These are phyloP conservation scores for Lithobius niger DNA, from an alignment of 1,140 invertebrate species.

Conservation along the genomic window DNA sequence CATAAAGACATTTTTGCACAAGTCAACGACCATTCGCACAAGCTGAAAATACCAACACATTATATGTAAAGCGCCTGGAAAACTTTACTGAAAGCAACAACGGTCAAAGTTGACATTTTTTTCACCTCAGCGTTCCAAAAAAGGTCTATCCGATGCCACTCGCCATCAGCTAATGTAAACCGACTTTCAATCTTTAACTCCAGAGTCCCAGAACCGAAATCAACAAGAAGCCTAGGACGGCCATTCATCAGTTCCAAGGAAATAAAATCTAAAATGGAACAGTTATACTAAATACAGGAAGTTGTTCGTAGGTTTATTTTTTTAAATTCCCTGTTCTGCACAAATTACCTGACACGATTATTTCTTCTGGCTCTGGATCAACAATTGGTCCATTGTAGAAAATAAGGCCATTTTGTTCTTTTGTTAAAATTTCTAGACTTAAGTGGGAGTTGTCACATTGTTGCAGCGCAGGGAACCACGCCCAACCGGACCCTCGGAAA, in stretches of 20 bases:
- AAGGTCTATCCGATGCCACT: constrained; percentile 91
- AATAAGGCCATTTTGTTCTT: constrained; percentile 76
- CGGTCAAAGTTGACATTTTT: neutral
- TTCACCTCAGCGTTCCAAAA: constrained; percentile 80
- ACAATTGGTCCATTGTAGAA: constrained; percentile 94
- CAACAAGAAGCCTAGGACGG: constrained; percentile 74
- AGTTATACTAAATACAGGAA: too few relatives aligned
- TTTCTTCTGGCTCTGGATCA: constrained; percentile 73
- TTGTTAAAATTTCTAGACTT: constrained; percentile 87
- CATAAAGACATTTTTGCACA: constrained; percentile 72
- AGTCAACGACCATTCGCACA: constrained; percentile 80
- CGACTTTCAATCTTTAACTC: constrained; percentile 78
- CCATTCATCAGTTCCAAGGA: constrained; percentile 82
- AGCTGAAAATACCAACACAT: constrained; percentile 11
- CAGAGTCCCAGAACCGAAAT: constrained; percentile 88
- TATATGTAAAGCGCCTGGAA: neutral
- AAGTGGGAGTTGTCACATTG: constrained; percentile 93
- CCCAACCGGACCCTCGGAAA: constrained; percentile 84
- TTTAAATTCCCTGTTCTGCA: too few relatives aligned
- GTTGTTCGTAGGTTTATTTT: too few relatives aligned
- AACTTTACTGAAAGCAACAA: neutral
- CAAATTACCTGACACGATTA: constrained; percentile 56
- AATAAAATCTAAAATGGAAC: constrained; percentile 62
- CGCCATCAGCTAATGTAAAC: constrained; percentile 74
- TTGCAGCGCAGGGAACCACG: constrained; percentile 87